phyloP scores from a whole-genome alignment of 2,797 vertebrate species.

The Gallirallus australis region DNA sequence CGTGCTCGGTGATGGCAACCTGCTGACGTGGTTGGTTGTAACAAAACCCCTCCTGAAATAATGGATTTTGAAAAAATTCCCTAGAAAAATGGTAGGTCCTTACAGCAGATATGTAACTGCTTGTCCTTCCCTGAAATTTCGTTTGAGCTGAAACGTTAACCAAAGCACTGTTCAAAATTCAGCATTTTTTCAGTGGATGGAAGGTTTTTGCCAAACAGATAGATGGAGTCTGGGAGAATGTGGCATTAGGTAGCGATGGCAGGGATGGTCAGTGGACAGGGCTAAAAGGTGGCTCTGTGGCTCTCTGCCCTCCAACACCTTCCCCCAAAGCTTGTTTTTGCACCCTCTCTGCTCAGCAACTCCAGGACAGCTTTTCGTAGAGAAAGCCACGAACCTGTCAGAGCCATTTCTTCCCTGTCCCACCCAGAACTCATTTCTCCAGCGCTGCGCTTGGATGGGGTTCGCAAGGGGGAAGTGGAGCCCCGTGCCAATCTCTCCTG shows the following conservation, averaged over 20 bases:
- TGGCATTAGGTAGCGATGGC: background rate
- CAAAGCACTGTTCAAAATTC: background rate
- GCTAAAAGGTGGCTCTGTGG: too few species aligned
- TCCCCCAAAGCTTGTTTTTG: background rate
- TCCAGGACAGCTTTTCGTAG: background rate
- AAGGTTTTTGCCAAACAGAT: background rate
- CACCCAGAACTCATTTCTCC: background rate
- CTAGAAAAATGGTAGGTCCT: background rate
- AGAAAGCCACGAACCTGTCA: background rate
- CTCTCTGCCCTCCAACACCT: background rate
- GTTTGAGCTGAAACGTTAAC: background rate
- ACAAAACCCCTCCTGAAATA: background rate
- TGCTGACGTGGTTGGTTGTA: background rate
- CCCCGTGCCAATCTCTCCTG: background rate
- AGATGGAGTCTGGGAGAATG: fast-evolving
- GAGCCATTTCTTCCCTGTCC: background rate
- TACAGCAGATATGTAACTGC: background rate
- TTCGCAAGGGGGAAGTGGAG: background rate
- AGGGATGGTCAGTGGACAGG: background rate
- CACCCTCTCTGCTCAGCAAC: background rate
- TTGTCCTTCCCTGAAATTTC: background rate
- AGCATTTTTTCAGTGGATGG: background rate
- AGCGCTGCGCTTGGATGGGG: background rate
- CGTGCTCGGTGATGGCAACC: background rate
- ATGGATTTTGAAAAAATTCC: fast-evolving